Evolutionary conservation across 2,113 vertebrate genomes (phyloP).

Genomic region (Brachirus orientalis): DNA sequence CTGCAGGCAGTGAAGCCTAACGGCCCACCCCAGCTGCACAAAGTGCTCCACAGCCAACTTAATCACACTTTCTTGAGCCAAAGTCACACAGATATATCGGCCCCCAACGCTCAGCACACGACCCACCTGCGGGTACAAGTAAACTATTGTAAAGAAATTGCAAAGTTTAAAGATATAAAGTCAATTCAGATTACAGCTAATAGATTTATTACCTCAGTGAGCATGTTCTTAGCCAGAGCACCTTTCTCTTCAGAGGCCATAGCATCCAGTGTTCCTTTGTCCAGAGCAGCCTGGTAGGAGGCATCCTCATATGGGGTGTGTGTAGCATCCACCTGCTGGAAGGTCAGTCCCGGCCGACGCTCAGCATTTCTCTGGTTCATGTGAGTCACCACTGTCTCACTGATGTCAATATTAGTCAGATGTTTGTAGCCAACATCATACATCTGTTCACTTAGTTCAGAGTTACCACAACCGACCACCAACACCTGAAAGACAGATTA

Average conservation of each 20-base stretch:
- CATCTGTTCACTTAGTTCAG: conserved; percentile 94
- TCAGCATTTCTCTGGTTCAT: conserved; percentile 89
- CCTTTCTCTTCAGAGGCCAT: conserved; percentile 85
- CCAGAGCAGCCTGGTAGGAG: conserved; percentile 89
- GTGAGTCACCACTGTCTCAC: conserved; percentile 86
- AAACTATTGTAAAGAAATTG: background rate
- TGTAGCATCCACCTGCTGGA: conserved; percentile 89
- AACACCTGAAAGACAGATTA: conserved; percentile 83
- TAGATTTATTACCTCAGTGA: conserved; percentile 80
- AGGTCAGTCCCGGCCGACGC: conserved; percentile 86
- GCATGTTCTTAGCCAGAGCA: conserved; percentile 83
- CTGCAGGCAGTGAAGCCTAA: conserved; percentile 90
- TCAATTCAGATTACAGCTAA: background rate
- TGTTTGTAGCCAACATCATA: conserved; percentile 90
- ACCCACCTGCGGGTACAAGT: conserved; percentile 75
- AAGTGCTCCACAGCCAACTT: conserved; percentile 89
- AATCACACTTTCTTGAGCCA: conserved; percentile 92
- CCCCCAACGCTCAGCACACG: conserved; percentile 90
- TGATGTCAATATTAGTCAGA: conserved; percentile 93
- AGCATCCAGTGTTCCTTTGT: conserved; percentile 96
- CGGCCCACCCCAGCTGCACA: conserved; percentile 88
- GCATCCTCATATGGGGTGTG: conserved; percentile 87
- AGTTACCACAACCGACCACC: conserved; percentile 98
- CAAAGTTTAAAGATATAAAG: background rate
- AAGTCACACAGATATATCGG: conserved; percentile 92